Base-by-base conservation (phyloP, 2,888 invertebrate genomes). In the Ennomos quercinarius region DNA sequence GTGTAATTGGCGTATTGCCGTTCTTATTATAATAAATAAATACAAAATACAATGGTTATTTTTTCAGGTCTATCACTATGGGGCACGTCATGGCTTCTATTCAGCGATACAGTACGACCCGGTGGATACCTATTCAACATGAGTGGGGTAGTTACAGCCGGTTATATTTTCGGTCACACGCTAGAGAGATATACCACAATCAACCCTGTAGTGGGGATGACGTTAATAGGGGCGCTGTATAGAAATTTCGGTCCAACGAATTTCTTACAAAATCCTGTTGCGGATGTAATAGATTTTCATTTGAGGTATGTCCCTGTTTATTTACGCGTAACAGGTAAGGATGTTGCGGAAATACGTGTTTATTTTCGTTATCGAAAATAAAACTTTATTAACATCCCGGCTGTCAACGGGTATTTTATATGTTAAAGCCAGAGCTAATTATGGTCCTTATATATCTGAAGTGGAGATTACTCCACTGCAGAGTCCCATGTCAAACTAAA, bases 131-230 rank as follows among this genome's bases (percentile, higher is more conserved):
- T 87, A 34, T 91, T 91, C 76, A 79, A 83, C 40, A 89, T 92
- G 85, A 62, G 72, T 0, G 84, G 76, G 6, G 74, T 92, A 36
- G 83, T 88, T 9, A 58, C 83, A 27, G 78, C 77, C 0, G 92
- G 91, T 10, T 92, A 92, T 59, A 67, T 84, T 10, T 78, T 82
- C 53, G 91, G 92, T 0, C 92, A 92, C 61, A 86, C 85, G 1
- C 64, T 92, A 47, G 91, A 91, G 69, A 77, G 90, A 68, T 88
- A 81, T 63, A 91, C 91, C 40, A 86, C 87, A 38, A 71, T 92
- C 52, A 84, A 83, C 64, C 81, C 90, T 11, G 81, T 90, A 8
- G 87, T 91, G 10, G 91, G 91, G 9, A 92, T 92, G 92, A 89
- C 90, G 34, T 68, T 92, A 46, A 78, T 82, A 38, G 92, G 92